These are phyloP conservation scores for Xestia sexstrigata DNA, from an alignment of 2,888 invertebrate genomes.

Conservation along the genomic window DNA sequence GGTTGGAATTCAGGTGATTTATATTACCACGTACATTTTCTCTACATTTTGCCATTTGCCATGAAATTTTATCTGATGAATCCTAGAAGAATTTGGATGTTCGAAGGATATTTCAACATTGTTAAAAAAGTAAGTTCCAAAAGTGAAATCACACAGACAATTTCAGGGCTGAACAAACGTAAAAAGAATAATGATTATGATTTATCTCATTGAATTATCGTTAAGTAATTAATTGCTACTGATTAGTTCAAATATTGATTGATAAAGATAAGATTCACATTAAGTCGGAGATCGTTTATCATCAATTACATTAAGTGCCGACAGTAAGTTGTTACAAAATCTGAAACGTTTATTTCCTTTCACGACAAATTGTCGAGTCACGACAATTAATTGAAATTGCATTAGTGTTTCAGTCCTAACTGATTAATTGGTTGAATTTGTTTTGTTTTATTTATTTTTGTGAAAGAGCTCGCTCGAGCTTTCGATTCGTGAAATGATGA, in stretches of 20 bases:
- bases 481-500: slow-evolving; percentile 4
- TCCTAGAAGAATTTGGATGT: not conserved
- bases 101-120: not conserved
- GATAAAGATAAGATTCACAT: slow-evolving; percentile 23
- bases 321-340: slow-evolving; percentile 26
- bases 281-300: slow-evolving; percentile 47
- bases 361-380: slow-evolving; percentile 52
- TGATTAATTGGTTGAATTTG: slow-evolving; percentile 12
- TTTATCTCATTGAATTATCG: slow-evolving; percentile 20
- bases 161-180: slow-evolving; percentile 8
- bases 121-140: not conserved
- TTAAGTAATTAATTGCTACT: slow-evolving; percentile 24
- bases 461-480: not conserved
- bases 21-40: not conserved
- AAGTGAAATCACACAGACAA: slow-evolving; percentile 16
- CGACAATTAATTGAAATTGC: slow-evolving; percentile 51
- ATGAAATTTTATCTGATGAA: not conserved
- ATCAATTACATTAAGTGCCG: slow-evolving; percentile 46
- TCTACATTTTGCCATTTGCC: not conserved
- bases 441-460: not conserved
- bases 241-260: slow-evolving; percentile 5
- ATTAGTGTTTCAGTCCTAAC: slow-evolving; percentile 30
- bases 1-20: not conserved
- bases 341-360: slow-evolving; percentile 52
- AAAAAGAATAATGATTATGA: not conserved